Evolutionary conservation across 2,888 invertebrate species (phyloP).

Genomic region (Eurytoma californica): DNA sequence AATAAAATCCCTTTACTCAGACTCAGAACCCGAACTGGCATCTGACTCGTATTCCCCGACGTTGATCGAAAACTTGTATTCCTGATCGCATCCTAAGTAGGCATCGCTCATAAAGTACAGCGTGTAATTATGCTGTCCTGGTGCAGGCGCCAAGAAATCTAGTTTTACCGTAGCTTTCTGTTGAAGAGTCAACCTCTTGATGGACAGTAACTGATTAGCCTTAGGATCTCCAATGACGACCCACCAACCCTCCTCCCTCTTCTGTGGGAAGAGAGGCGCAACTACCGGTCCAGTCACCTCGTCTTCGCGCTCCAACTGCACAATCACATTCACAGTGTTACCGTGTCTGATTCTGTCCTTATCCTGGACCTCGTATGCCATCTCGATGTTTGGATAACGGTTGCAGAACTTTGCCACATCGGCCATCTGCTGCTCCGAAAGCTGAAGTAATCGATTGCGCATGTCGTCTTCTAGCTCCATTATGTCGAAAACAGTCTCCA

Average conservation of each 20-base stretch:
- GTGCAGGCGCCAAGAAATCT: constrained; percentile 94
- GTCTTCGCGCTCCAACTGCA: constrained; percentile 96
- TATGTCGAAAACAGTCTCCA: constrained; percentile 96
- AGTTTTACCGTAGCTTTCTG: constrained; percentile 91
- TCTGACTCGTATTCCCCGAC: constrained; percentile 86
- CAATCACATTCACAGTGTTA: constrained; percentile 91
- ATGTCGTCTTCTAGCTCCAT: constrained; percentile 97
- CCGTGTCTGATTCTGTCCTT: constrained; percentile 85
- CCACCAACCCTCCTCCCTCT: constrained; percentile 97
- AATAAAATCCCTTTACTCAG: constrained; percentile 75
- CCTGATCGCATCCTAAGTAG: constrained; percentile 99
- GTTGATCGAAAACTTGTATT: constrained; percentile 93
- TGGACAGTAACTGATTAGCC: constrained; percentile 94
- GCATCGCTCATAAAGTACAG: constrained; percentile 99
- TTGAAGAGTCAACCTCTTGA: constrained; percentile 96
- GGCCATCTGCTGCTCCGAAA: constrained; percentile 93
- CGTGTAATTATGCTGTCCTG: constrained; percentile 93
- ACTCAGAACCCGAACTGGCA: constrained; percentile 76
- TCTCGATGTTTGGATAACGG: constrained; percentile 98
- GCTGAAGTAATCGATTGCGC: constrained; percentile 85
- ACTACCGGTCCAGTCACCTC: constrained; percentile 95
- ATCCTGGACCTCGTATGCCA: constrained; percentile 92
- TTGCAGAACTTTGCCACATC: constrained; percentile 99
- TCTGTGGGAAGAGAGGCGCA: constrained; percentile 97
- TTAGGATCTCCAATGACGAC: constrained; percentile 98